Conservation (phyloP, 2,797 vertebrate genomes). For the Catharus ustulatus region DNA sequence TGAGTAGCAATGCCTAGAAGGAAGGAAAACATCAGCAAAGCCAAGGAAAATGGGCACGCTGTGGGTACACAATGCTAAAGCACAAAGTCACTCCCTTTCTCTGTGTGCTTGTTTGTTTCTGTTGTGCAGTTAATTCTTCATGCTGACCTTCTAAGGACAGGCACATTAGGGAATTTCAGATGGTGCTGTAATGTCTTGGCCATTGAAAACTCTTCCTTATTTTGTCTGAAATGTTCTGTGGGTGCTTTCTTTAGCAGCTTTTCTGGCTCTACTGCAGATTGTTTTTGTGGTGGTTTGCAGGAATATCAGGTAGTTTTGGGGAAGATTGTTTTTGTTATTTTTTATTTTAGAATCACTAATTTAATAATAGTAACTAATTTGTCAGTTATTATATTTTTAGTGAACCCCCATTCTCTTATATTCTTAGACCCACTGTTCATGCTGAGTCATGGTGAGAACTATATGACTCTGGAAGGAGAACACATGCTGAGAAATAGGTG, state of each 20-base stretch:
- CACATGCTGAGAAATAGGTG: not conserved
- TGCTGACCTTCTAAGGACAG: slow-evolving; percentile 34
- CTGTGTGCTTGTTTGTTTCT: not conserved
- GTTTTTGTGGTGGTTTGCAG: slow-evolving; percentile 2
- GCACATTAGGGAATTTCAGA: slow-evolving; percentile 44
- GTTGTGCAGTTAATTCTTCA: slow-evolving; percentile 10
- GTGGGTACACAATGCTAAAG: slow-evolving; percentile 6
- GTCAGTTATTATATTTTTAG: not conserved
- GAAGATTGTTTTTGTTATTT: not conserved
- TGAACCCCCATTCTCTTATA: not conserved
- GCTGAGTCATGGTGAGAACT: not conserved
- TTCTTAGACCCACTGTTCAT: not conserved
- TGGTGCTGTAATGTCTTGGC: slow-evolving; percentile 65
- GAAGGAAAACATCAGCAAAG: slow-evolving; percentile 20
- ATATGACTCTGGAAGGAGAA: not conserved
- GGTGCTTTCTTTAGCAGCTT: slow-evolving; percentile 51
- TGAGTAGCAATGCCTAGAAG: not conserved
- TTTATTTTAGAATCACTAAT: not conserved
- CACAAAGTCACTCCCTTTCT: slow-evolving; percentile 13
- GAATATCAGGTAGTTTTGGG: slow-evolving; percentile 13
- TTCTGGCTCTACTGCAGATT: not conserved
- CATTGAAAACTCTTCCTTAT: slow-evolving; percentile 57
- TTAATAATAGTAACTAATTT: not conserved
- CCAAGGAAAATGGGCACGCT: not conserved
- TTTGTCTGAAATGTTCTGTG: slow-evolving; percentile 58